phyloP scores from a whole-genome alignment of 2,113 vertebrate genomes.

The Laterallus jamaicensis region DNA sequence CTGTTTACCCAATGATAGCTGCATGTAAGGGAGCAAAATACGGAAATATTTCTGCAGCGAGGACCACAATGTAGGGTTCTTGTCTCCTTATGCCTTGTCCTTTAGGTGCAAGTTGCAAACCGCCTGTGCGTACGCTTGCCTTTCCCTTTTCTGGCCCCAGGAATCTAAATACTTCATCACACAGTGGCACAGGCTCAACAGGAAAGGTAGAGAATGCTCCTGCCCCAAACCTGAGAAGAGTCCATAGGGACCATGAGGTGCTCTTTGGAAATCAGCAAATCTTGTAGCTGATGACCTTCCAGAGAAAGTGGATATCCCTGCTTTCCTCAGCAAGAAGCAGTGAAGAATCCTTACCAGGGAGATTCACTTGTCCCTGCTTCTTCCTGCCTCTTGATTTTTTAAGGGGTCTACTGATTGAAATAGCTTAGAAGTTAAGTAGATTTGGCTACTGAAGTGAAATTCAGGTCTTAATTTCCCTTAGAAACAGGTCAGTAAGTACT shows the following conservation, averaged over 20 bases:
- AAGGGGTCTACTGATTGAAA: not conserved
- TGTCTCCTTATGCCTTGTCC: not conserved
- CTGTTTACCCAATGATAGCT: not conserved
- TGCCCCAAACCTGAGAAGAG: not conserved
- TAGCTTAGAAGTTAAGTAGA: not conserved
- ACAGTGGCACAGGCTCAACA: not conserved
- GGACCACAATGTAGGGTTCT: not conserved
- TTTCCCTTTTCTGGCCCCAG: not conserved
- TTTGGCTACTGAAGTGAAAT: not conserved
- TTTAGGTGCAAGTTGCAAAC: not conserved
- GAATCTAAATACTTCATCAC: not conserved
- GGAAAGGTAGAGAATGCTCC: not conserved
- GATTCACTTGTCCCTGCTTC: not conserved
- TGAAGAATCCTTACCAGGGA: not conserved
- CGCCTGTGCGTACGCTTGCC: not conserved
- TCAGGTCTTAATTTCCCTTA: not conserved
- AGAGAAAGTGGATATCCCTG: not conserved
- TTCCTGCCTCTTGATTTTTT: constrained; percentile 6
- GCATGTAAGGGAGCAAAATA: not conserved
- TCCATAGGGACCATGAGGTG: not conserved
- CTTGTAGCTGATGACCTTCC: not conserved
- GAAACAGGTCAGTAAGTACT: constrained; percentile 16
- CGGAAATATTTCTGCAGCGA: not conserved
- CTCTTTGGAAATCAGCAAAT: not conserved
- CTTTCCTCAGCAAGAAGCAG: not conserved